These are phyloP conservation scores for Spinibarbus caldwelli DNA, from an alignment of 2,797 vertebrate species.

Conservation along the genomic window DNA sequence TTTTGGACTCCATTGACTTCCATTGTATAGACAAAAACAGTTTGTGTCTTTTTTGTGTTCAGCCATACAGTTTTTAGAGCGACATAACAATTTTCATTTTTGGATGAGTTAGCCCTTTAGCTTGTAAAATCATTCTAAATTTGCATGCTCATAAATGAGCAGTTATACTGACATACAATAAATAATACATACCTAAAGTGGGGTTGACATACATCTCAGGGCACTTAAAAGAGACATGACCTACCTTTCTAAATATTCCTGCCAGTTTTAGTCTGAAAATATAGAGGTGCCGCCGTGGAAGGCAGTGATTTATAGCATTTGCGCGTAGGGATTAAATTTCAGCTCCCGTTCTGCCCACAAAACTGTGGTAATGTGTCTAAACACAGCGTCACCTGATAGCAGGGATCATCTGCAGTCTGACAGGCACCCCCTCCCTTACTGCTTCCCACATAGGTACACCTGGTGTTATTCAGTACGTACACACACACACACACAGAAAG, in stretches of 20 bases:
- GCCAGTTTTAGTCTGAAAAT: slow-evolving; percentile 50
- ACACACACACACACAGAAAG: slow-evolving; percentile 39
- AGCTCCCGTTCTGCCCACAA: slow-evolving; percentile 65
- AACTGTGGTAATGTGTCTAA: slow-evolving; percentile 72
- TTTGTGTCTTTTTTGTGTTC: background rate
- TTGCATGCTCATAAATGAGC: background rate
- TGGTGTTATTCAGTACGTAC: slow-evolving; percentile 60
- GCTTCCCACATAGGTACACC: slow-evolving; percentile 59
- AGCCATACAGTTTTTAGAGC: background rate
- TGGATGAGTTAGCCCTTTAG: too few relatives aligned
- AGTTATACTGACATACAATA: slow-evolving; percentile 25
- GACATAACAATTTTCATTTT: background rate
- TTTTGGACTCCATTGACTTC: too few relatives aligned
- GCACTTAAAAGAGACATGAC: slow-evolving; percentile 58
- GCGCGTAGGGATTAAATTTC: slow-evolving; percentile 67
- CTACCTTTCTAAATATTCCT: slow-evolving; percentile 63
- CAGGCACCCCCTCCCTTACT: slow-evolving; percentile 57
- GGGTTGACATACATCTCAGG: slow-evolving; percentile 34
- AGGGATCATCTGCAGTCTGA: slow-evolving; percentile 68
- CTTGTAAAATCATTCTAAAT: background rate
- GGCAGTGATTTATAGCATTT: slow-evolving; percentile 70
- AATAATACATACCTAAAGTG: slow-evolving; percentile 28
- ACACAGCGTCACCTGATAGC: slow-evolving; percentile 66
- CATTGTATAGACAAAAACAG: too few relatives aligned
- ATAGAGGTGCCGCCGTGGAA: slow-evolving; percentile 56